Percentiles rank a stretch among this genome's conserved stretches.
Evolutionary conservation across 1,140 invertebrate species (phyloP).

Genomic region (Cotesia glomerata): DNA sequence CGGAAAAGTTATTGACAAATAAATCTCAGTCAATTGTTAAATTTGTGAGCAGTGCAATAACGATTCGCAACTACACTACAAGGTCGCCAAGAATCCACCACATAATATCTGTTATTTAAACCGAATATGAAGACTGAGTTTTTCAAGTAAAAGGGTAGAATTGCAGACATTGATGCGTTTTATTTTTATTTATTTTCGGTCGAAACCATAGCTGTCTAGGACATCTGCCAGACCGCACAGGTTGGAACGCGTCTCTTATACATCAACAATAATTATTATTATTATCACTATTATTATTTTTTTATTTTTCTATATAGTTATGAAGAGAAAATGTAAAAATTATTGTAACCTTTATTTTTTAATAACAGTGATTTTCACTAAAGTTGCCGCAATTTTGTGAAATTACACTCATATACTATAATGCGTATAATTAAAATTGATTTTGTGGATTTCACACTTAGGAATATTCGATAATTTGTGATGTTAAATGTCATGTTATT

Average conservation of each 20-base stretch:
- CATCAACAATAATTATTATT: not conserved
- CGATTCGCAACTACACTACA: constrained; percentile 4
- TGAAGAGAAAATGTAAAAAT: not conserved
- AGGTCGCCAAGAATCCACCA: constrained; percentile 29
- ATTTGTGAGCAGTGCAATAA: not conserved
- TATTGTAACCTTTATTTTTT: not conserved
- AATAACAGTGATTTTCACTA: constrained; percentile 6
- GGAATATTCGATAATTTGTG: not conserved
- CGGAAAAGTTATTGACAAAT: not conserved
- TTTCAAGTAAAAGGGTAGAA: constrained; percentile 2
- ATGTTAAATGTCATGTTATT: not conserved
- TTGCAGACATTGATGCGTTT: not conserved
- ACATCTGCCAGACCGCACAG: constrained; percentile 3
- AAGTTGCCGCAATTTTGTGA: not conserved
- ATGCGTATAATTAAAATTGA: not conserved
- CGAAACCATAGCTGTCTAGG: constrained; percentile 4
- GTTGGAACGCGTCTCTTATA: not conserved
- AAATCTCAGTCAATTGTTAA: not conserved
- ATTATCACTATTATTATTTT: not conserved
- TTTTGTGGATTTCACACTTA: constrained; percentile 3
- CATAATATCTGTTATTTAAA: constrained; percentile 32
- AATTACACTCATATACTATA: not conserved
- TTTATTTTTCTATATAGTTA: not conserved
- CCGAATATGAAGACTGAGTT: constrained; percentile 12
- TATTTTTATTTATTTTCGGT: not conserved